These are phyloP conservation scores for Eupristina koningsbergeri DNA, from an alignment of 1,140 invertebrate species.

Conservation along the genomic window DNA sequence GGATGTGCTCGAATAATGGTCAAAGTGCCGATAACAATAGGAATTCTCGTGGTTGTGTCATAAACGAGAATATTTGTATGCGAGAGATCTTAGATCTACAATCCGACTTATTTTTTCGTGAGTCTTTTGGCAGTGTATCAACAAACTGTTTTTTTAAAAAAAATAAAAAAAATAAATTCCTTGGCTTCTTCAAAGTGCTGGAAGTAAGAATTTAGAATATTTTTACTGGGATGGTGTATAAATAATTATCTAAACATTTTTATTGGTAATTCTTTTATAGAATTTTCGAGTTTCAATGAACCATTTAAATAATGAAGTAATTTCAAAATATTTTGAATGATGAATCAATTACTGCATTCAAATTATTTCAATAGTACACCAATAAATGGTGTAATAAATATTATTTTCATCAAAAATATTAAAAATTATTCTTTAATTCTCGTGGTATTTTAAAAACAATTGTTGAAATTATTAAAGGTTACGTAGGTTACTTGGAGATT, in stretches of 20 bases:
- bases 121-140: background rate
- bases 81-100: conserved; percentile 27
- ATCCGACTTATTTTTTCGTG: conserved; percentile 31
- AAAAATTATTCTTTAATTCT: background rate
- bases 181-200: conserved; percentile 4
- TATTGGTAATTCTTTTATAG: background rate
- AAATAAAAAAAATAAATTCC: too few relatives aligned
- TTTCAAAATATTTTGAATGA: background rate
- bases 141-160: background rate
- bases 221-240: conserved; percentile 5
- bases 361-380: background rate
- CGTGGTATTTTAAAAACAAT: conserved; percentile 6
- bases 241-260: conserved; percentile 19
- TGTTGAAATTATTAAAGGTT: background rate
- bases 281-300: background rate
- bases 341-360: background rate
- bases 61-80: conserved; percentile 36
- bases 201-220: conserved; percentile 4
- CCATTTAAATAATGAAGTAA: background rate
- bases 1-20: conserved; percentile 30
- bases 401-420: background rate
- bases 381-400: background rate
- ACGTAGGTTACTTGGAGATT: background rate
- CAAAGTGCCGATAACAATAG: conserved; percentile 48
- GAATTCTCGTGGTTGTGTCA: conserved; percentile 37